Evolutionary conservation across 2,888 invertebrate genomes (phyloP), one percentile per base, ranked within the genome.

Genomic region (Drosophila melanosoma): DNA sequence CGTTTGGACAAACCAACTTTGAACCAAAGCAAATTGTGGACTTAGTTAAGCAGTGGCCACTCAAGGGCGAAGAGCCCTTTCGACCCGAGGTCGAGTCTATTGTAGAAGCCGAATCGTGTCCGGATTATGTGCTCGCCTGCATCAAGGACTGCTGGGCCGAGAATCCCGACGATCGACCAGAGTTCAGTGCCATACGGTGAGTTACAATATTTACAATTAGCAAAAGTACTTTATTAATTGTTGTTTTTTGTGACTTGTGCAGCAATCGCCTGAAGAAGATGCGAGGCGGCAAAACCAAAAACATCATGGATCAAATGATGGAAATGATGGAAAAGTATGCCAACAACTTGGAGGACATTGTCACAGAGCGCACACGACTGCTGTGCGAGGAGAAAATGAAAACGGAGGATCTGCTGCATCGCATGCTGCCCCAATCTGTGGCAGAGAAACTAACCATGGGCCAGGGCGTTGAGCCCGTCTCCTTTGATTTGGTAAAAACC

Each of bases 271-370:
- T 99, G 82, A 98, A 98, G 94, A 96, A 96, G 92, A 96, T 99
- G 96, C 97, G 97, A 69, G 98, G 98, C 90, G 97, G 97, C 91
- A 96, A 95, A 78, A 93, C 95, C 90, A 95, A 96, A 89, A 98
- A 98, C 92, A 97, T 98, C 86, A 97, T 98, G 97, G 98, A 98
- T 93, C 98, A 98, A 94, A 98, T 98, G 97, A 98, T 98, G 96
- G 96, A 97, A 88, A 98, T 98, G 97, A 98, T 98, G 98, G 98
- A 98, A 93, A 98, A 97, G 91, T 98, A 99, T 93, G 98, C 98
- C 69, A 97, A 97, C 93, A 97, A 98, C 94, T 95, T 98, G 93
- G 98, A 98, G 94, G 98, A 98, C 93, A 95, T 98, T 94, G 98
- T 98, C 91, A 96, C 95, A 90, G 98, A 98, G 94, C 95, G 98